A percentile compares a stretch with the other conserved stretches of the same genome.
Conservation (phyloP, 1,140 invertebrate species). For the Sogatella furcifera region DNA sequence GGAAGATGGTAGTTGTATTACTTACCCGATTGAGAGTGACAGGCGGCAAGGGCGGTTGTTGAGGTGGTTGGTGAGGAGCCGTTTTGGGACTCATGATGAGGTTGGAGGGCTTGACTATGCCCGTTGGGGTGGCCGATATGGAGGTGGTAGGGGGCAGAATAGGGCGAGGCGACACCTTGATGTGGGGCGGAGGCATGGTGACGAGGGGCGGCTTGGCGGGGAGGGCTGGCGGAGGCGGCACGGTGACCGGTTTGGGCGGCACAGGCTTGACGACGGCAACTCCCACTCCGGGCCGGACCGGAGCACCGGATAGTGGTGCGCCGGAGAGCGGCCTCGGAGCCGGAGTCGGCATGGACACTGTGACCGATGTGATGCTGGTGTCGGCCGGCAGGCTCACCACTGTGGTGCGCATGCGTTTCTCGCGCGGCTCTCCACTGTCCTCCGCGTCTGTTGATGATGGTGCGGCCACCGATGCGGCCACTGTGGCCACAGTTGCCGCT, state of each 20-base stretch:
- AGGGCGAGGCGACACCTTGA: neutral
- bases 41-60: neutral
- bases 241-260: slow-evolving; percentile 1
- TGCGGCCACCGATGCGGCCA: no score
- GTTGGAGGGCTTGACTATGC: no score
- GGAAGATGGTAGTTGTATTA: neutral
- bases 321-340: slow-evolving; percentile 1
- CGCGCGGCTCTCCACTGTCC: slow-evolving; percentile 10
- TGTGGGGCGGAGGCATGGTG: slow-evolving; percentile 16
- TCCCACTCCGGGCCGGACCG: neutral
- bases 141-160: neutral
- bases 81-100: no score
- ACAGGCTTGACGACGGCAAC: slow-evolving; percentile 1
- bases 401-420: slow-evolving; percentile 6
- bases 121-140: slow-evolving; percentile 21
- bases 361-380: neutral
- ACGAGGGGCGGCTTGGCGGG: slow-evolving; percentile 3
- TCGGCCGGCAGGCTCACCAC: neutral
- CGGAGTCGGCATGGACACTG: slow-evolving; percentile 2
- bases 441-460: neutral
- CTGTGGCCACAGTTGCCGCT: no score
- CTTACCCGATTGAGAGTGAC: slow-evolving; percentile 10
- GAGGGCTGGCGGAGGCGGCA: slow-evolving; percentile 3
- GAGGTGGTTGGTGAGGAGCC: no score
- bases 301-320: slow-evolving; percentile 3